Conservation (phyloP, 2,888 invertebrate genomes). For the Odiellus spinosus region DNA sequence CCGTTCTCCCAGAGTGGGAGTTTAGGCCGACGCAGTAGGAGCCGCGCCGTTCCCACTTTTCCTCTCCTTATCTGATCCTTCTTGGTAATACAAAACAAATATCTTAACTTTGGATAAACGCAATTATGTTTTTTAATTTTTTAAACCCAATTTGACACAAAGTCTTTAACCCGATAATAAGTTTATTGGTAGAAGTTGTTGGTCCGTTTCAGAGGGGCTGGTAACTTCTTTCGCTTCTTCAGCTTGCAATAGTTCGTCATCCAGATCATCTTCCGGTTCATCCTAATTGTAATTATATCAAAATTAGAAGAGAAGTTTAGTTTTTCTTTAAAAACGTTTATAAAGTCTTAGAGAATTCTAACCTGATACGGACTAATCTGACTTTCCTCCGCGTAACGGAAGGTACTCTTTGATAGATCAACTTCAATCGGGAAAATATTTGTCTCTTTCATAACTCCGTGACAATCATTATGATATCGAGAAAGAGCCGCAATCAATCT, state of each 20-base stretch:
- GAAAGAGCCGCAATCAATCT: slow-evolving; percentile 71
- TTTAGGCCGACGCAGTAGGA: too few species aligned
- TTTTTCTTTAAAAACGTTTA: slow-evolving; percentile 10
- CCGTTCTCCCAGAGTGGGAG: too few species aligned
- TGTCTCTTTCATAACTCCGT: slow-evolving; percentile 52
- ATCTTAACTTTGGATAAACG: too few species aligned
- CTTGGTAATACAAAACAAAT: too few species aligned
- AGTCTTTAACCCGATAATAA: too few species aligned
- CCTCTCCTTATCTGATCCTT: too few species aligned
- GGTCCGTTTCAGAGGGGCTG: too few species aligned
- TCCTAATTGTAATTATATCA: slow-evolving; percentile 5
- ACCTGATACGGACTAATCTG: slow-evolving; percentile 24
- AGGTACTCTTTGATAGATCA: slow-evolving; percentile 77
- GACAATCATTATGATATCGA: slow-evolving; percentile 54
- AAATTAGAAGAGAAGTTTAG: neutral
- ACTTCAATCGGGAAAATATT: slow-evolving; percentile 91
- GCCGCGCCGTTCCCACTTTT: too few species aligned
- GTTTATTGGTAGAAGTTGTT: too few species aligned
- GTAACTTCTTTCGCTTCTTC: slow-evolving; percentile 18
- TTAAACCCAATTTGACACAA: too few species aligned
- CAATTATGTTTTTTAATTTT: too few species aligned
- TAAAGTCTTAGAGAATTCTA: too few species aligned
- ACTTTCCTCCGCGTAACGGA: slow-evolving; percentile 45
- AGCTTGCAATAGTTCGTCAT: slow-evolving; percentile 15
- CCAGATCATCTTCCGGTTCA: slow-evolving; percentile 19